Evolutionary conservation across 2,113 vertebrate genomes (phyloP), one percentile per base, ranked within the genome.

Genomic region (Empidonax traillii): DNA sequence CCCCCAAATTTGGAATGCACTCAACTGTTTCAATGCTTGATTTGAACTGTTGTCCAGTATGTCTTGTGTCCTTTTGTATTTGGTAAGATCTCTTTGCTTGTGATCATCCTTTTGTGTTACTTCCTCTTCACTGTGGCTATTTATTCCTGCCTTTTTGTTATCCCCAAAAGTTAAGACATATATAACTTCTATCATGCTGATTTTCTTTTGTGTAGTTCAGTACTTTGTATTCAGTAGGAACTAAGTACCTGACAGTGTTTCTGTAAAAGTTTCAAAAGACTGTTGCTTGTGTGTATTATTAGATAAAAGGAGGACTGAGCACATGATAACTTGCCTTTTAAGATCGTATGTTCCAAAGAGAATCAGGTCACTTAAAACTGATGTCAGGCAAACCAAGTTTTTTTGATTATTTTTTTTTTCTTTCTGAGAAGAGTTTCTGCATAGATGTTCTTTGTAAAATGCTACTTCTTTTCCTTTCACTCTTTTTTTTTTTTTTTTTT

Each of bases 91-190:
- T 90, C 85, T 89, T 72, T 91, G 46, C 77, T 82, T 83, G 25
- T 0, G 2, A 79, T 28, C 58, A 33, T 87, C 52, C 41, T 67
- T 97, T 87, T 96, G 41, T 94, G 71, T 68, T 79, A 19, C 23
- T 75, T 44, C 18, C 3, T 61, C 31, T 94, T 87, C 53, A 35
- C 35, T 51, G 30, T 66, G 67, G 20, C 91, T 82, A 79, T 95
- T 96, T 96, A 91, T 95, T 79, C 62, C 81, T 91, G 51, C 33
- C 52, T 81, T 84, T 94, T 86, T 95, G 55, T 93, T 80, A 88
- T 77, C 27, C 30, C 31, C 18, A 1, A 53, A 94, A 89, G 52
- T 91, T 87, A 93, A 78, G 80, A 63, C 3, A 6, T 74, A 52
- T 30, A 15, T 85, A 85, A 74, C 85, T 93, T 93, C 21, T 68